Percentiles rank a stretch among this genome's conserved stretches.
phyloP scores from a whole-genome alignment of 2,888 invertebrate species.

The Dasysyrphus tricinctus region DNA sequence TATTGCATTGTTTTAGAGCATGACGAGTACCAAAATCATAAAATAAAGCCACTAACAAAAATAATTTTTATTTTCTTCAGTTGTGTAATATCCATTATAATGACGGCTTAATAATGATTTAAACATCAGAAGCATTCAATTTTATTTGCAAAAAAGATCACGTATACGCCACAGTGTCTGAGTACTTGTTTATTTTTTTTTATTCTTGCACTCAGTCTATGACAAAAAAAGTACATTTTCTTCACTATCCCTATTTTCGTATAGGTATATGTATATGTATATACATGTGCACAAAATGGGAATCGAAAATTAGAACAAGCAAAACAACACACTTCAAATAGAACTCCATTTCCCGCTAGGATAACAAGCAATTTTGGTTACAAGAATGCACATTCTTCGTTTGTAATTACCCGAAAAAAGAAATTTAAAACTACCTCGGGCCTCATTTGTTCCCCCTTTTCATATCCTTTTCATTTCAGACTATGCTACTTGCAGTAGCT shows the following conservation, averaged over 20 bases:
- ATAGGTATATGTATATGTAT: not conserved
- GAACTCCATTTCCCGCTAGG: constrained; percentile 72
- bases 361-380: constrained; percentile 75
- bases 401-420: constrained; percentile 74
- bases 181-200: constrained; percentile 22
- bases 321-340: constrained; percentile 52
- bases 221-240: constrained; percentile 33
- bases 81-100: too few relatives aligned
- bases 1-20: too few relatives aligned
- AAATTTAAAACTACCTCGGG: constrained; percentile 74
- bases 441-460: constrained; percentile 57
- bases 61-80: too few relatives aligned
- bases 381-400: constrained; percentile 74
- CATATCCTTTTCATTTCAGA: constrained; percentile 11
- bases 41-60: too few relatives aligned
- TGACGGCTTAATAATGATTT: too few relatives aligned
- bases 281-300: constrained; percentile 13
- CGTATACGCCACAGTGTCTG: constrained; percentile 49
- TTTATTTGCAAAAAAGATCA: not conserved
- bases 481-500: constrained; percentile 1
- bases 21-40: too few relatives aligned
- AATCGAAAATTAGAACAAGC: constrained; percentile 24
- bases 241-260: constrained; percentile 37
- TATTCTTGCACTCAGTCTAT: constrained; percentile 24
- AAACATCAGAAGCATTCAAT: too few relatives aligned